Conservation (phyloP, 2,113 vertebrate genomes). For the Chloroceryle aenea region DNA sequence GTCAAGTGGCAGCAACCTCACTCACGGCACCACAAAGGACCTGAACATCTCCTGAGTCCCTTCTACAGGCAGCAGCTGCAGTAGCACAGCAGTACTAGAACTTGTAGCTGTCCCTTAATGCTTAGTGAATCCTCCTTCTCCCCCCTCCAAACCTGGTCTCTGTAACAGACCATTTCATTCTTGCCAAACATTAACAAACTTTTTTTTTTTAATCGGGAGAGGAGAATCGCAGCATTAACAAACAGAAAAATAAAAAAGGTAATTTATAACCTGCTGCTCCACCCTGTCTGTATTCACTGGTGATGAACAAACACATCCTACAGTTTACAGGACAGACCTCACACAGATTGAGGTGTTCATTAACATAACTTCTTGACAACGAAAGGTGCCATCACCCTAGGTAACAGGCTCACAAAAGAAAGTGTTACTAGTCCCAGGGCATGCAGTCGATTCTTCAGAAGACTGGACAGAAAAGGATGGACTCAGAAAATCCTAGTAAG, state of each 20-base stretch:
- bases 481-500: not conserved
- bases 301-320: constrained; percentile 22
- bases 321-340: not conserved
- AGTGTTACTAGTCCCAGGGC: not conserved
- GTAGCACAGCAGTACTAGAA: not conserved
- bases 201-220: not conserved
- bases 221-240: constrained; percentile 26
- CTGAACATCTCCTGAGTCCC: not conserved
- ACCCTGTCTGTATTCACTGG: not conserved
- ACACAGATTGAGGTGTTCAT: constrained; percentile 32
- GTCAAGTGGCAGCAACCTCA: not conserved
- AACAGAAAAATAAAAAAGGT: constrained; percentile 52
- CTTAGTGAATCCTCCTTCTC: not conserved
- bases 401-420: constrained; percentile 24
- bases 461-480: not conserved
- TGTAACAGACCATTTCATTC: constrained; percentile 24
- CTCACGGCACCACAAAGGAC: not conserved
- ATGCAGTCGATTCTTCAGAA: not conserved
- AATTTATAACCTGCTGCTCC: constrained; percentile 50
- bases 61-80: not conserved
- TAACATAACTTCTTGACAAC: constrained; percentile 12
- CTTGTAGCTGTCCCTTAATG: not conserved
- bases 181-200: constrained; percentile 50
- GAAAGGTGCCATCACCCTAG: constrained; percentile 40
- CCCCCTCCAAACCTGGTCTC: not conserved